Conservation (phyloP, 2,113 vertebrate species). For the Protomyctophum bolini region DNA sequence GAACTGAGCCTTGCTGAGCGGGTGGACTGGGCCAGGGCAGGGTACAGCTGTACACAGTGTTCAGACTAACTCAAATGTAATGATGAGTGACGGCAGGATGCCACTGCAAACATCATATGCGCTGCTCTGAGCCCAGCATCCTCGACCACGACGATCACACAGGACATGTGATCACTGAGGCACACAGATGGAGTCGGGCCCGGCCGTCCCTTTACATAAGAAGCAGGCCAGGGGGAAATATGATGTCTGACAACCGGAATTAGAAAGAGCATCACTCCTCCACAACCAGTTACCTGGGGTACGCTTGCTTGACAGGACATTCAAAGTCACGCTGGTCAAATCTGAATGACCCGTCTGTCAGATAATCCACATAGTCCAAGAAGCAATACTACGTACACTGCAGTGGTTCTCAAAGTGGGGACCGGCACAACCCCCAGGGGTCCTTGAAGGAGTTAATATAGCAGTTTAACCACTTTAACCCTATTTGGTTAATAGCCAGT, state of each 20-base stretch:
- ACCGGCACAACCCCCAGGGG: no score
- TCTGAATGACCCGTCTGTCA: no score
- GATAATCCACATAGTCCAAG: no score
- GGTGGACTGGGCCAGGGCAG: not conserved
- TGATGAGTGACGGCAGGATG: constrained; percentile 41
- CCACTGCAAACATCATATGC: constrained; percentile 61
- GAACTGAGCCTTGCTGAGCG: not conserved
- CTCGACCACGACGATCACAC: constrained; percentile 18
- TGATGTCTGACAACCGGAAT: constrained; percentile 26
- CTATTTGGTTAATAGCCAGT: no score
- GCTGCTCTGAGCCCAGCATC: constrained; percentile 44
- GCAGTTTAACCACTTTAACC: no score
- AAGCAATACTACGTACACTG: no score
- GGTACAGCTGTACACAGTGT: constrained; percentile 16
- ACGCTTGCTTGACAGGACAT: no score
- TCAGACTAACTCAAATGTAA: constrained; percentile 41
- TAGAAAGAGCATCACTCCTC: constrained; percentile 6
- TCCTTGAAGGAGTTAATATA: no score
- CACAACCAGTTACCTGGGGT: not conserved
- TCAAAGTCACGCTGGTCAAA: no score
- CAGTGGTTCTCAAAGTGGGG: no score
- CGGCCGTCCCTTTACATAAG: constrained; percentile 12
- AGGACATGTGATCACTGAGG: constrained; percentile 34
- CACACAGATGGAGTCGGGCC: constrained; percentile 50
- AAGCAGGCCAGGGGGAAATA: constrained; percentile 14